Evolutionary conservation across 2,797 vertebrate species (phyloP).

Genomic region (Momotus momota): DNA sequence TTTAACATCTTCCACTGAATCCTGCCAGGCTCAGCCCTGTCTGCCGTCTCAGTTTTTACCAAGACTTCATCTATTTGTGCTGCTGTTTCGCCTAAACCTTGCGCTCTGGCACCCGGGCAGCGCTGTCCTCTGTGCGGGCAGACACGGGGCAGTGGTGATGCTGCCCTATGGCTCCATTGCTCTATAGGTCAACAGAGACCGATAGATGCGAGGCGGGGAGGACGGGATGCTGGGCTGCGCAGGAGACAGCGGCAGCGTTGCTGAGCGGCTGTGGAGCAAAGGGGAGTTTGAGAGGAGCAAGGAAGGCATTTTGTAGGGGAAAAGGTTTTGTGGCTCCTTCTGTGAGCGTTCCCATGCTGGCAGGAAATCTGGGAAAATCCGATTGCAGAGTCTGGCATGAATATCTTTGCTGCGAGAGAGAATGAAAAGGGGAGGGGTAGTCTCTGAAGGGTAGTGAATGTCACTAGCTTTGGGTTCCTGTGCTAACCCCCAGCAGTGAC

Average conservation of each 20-base stretch:
- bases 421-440: neutral
- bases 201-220: neutral
- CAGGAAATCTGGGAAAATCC: neutral
- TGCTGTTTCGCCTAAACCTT: neutral
- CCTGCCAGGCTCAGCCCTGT: neutral
- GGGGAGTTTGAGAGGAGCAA: fast-evolving
- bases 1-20: neutral
- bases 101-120: no score
- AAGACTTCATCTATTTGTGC: neutral
- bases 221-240: neutral
- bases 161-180: fast-evolving
- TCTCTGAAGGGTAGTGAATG: fast-evolving
- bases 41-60: neutral
- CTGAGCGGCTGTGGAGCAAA: neutral
- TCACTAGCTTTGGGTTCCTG: fast-evolving
- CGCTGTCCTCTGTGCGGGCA: neutral
- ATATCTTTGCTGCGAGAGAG: neutral
- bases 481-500: fast-evolving
- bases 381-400: neutral
- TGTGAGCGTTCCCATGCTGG: fast-evolving
- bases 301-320: neutral
- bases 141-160: neutral
- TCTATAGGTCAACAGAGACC: fast-evolving
- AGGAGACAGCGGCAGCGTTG: no score
- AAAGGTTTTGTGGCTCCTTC: neutral